phyloP scores from a whole-genome alignment of 2,797 vertebrate species.

The Meriones psammophilus region DNA sequence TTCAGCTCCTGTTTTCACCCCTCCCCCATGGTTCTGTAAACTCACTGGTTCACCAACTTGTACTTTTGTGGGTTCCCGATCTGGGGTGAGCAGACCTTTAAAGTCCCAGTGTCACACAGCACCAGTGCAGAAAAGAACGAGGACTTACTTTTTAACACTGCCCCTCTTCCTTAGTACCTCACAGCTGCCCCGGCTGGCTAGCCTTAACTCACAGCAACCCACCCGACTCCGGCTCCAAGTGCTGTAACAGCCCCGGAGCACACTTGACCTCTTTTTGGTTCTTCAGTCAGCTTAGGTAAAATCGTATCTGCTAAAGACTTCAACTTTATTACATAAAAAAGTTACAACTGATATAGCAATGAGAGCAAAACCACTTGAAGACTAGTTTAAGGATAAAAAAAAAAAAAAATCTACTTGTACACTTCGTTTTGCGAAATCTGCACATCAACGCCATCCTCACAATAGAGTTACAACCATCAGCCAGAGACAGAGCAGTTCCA shows the following conservation, averaged over 20 bases:
- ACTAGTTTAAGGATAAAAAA: neutral
- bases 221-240: neutral
- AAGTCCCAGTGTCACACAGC: neutral
- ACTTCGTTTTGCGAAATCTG: neutral
- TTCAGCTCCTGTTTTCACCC: neutral
- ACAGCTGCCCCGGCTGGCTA: neutral
- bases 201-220: neutral
- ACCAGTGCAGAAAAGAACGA: neutral
- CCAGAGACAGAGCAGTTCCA: neutral
- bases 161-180: neutral
- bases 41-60: too few species aligned
- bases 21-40: too few species aligned
- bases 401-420: neutral
- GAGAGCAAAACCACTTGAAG: neutral
- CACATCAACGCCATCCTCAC: neutral
- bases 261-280: neutral
- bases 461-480: neutral
- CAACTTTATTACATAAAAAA: conserved; percentile 47
- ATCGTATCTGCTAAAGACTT: conserved; percentile 2
- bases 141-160: neutral
- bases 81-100: neutral
- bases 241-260: neutral
- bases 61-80: neutral
- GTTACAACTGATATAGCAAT: conserved; percentile 44
- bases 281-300: conserved; percentile 12